These are phyloP conservation scores for Drosophila trapezifrons DNA, from an alignment of 1,140 invertebrate species.

Conservation along the genomic window DNA sequence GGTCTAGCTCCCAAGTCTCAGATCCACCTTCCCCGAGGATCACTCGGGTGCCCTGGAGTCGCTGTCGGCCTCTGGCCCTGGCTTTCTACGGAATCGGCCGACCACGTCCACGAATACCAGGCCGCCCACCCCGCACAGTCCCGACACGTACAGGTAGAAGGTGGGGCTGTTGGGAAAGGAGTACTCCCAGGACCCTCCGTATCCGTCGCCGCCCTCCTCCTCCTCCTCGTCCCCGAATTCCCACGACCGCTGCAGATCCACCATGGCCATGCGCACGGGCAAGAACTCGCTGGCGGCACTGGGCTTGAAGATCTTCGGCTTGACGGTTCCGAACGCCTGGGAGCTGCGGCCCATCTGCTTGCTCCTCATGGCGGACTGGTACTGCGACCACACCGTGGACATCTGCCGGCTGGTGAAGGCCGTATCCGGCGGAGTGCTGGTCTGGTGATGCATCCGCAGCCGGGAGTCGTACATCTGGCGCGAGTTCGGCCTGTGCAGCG, in stretches of 20 bases:
- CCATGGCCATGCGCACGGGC: slow-evolving; percentile 6
- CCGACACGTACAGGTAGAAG: slow-evolving; percentile 8
- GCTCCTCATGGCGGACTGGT: slow-evolving; percentile 36
- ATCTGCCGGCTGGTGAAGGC: slow-evolving; percentile 15
- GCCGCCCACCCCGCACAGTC: slow-evolving; percentile 7
- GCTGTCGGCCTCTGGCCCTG: not conserved
- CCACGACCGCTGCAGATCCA: not conserved
- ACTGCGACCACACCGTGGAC: slow-evolving; percentile 43
- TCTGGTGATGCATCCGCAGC: slow-evolving; percentile 2
- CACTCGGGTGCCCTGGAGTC: not conserved
- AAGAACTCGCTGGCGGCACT: slow-evolving; percentile 2
- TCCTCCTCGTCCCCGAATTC: no score
- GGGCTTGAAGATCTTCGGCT: slow-evolving; percentile 1
- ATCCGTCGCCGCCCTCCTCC: no score
- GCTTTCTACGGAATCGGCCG: not conserved
- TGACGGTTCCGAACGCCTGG: not conserved
- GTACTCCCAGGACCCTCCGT: slow-evolving; percentile 5
- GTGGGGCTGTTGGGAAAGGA: not conserved
- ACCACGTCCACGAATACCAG: slow-evolving; percentile 4
- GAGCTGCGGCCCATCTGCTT: slow-evolving; percentile 39
- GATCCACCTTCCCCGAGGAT: not conserved
- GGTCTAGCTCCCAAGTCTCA: not conserved
- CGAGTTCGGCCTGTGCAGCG: slow-evolving; percentile 26
- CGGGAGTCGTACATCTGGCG: slow-evolving; percentile 28
- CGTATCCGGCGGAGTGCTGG: not conserved